Base-by-base conservation (phyloP, 2,797 vertebrate genomes). In the Picus viridis region DNA sequence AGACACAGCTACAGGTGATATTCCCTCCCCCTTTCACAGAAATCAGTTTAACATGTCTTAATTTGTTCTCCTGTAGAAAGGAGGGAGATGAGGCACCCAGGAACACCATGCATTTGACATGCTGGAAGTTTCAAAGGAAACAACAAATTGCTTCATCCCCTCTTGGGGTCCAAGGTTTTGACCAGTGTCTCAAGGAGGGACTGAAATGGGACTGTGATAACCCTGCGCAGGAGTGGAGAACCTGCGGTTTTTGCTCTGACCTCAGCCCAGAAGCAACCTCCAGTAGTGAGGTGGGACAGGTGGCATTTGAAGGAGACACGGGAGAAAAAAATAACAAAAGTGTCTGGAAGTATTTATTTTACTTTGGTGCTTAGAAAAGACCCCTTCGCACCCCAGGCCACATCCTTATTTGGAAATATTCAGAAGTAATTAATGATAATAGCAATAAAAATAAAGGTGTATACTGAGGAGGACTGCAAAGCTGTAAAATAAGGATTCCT, bases 261-360 rank as follows among this genome's bases (percentile, higher is more conserved):
- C 20, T 58, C 54, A 85, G 29, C 32, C 29, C 61, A 65, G 61
- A 32, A 71, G 14, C 53, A 90, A 12, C 16, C 59, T 34, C 32
- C 0, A 0, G 17, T 23, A 43, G 14, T 54, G 16, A 16, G 16
- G 20, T 47, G 53, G 47, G 16, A 61, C 22, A 71, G 47, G 8
- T 53, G 5, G 56, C 63, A 69, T 57, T 68, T 49, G 51, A 84
- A 77, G 23, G 61, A 62, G 20, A 49, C 1, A n/a, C 19, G 7
- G 0, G 39, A 39, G 39, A 10, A 22, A 24, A 57, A 30, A 32
- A 29, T 34, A 62, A 39, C 12, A 39, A 63, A 39, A 39, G 12
- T 20, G 7, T 85, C 22, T 49, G 22, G 3, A 30, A 68, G 12
- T 29, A 45, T 83, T 89, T 83, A 2, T 89, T 87, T 69, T 41